Percentiles rank a stretch among this genome's conserved stretches.
phyloP scores from a whole-genome alignment of 1,140 invertebrate species.

The Whitmania pigra region DNA sequence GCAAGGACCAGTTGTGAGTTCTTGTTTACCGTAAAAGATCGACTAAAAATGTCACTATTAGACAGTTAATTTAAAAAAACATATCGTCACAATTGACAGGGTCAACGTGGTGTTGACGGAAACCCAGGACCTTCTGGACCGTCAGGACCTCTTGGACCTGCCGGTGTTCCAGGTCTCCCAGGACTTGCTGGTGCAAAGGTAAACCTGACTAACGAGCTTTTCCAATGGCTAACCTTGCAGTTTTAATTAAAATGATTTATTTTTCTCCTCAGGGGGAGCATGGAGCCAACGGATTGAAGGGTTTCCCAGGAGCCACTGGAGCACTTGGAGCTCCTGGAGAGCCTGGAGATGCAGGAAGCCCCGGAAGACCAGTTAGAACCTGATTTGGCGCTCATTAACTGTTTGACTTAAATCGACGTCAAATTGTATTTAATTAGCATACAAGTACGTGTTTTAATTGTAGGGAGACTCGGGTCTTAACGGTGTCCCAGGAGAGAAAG shows the following conservation, averaged over 20 bases:
- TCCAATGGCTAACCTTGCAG: not conserved
- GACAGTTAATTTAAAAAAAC: not conserved
- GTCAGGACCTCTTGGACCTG: constrained; percentile 20
- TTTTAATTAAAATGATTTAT: not conserved
- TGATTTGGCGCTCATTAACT: not conserved
- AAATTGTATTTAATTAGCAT: not conserved
- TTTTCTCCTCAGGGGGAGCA: not conserved
- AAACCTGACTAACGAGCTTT: not conserved
- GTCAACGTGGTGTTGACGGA: constrained; percentile 21
- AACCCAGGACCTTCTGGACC: constrained; percentile 16
- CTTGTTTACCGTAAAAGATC: not conserved
- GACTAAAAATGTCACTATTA: not conserved
- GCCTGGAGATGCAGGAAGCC: not conserved
- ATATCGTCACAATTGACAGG: not conserved
- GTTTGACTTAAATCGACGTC: not conserved
- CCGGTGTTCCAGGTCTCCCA: constrained; percentile 22
- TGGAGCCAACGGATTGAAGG: constrained; percentile 4
- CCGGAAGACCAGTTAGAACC: constrained; percentile 12
- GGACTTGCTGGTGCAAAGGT: constrained; percentile 23
- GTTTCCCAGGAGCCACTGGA: not conserved
- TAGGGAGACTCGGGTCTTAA: constrained; percentile 10
- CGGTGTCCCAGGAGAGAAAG: constrained; percentile 17
- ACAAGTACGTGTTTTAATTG: not conserved
- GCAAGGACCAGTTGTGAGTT: constrained; percentile 12
- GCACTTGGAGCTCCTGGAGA: not conserved